phyloP scores from a whole-genome alignment of 2,113 vertebrate genomes.

The Salvelinus alpinus region DNA sequence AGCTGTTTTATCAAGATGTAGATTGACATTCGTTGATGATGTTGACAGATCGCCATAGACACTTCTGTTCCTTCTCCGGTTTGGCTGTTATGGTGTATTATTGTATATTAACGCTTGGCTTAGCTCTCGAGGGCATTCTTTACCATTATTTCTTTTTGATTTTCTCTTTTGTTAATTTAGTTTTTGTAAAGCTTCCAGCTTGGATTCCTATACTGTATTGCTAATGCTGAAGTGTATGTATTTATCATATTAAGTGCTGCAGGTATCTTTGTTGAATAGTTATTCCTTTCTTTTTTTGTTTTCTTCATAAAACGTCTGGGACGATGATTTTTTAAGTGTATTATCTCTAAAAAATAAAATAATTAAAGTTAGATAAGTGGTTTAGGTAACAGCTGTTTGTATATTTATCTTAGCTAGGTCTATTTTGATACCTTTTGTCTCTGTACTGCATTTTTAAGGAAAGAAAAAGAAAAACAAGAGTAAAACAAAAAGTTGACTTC shows the following conservation, averaged over 20 bases:
- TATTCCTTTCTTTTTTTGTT: constrained; percentile 56
- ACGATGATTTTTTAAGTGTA: constrained; percentile 78
- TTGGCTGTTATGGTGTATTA: constrained; percentile 75
- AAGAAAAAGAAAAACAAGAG: constrained; percentile 73
- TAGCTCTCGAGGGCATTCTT: constrained; percentile 76
- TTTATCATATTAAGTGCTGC: constrained; percentile 68
- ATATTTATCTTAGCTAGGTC: constrained; percentile 89
- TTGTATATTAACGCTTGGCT: constrained; percentile 80
- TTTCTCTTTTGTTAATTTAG: constrained; percentile 51
- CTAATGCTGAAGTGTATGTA: constrained; percentile 81
- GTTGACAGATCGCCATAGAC: constrained; percentile 68
- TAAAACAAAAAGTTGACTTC: constrained; percentile 75
- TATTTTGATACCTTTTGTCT: constrained; percentile 86
- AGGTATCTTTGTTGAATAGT: constrained; percentile 76
- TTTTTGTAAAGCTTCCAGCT: constrained; percentile 79
- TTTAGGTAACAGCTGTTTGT: constrained; percentile 85
- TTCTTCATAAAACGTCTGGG: constrained; percentile 79
- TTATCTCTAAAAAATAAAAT: constrained; percentile 69
- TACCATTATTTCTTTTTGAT: constrained; percentile 45
- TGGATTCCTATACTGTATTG: constrained; percentile 79
- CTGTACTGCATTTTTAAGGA: constrained; percentile 83
- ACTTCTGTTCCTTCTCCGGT: constrained; percentile 69
- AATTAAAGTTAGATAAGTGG: constrained; percentile 79
- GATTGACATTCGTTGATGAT: constrained; percentile 57
- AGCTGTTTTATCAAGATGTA: constrained; percentile 76